Evolutionary conservation across 2,888 invertebrate species (phyloP), one percentile per base, ranked within the genome.

Genomic region (Tanytarsus gracilentus): DNA sequence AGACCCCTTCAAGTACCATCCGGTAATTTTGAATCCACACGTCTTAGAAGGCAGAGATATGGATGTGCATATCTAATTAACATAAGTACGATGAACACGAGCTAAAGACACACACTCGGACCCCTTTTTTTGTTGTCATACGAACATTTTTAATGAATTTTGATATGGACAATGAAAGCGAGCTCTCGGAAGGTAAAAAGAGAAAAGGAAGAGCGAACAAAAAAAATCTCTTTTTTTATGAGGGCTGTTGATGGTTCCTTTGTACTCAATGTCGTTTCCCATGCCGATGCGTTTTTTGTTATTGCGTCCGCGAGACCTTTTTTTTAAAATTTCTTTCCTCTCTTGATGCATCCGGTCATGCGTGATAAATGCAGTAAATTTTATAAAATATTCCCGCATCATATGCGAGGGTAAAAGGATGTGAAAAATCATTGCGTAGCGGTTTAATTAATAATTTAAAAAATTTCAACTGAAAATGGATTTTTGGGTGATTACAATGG

Each of bases 51-150:
- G 25, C 21, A 33, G 36, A 36, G 36, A 40, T 40, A 58, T 29
- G 58, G 58, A 29, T 48, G 26, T 33, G n/a, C 30, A 60, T 60
- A 60, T 60, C 49, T 39, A 49, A 60, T 60, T 60, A 60, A 33
- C 60, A 60, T 60, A 60, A 60, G 60, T 36, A 60, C 60, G 60
- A 60, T 60, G 36, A 60, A 60, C 60, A 60, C 60, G 60, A 60
- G 60, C 60, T 60, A 60, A 44, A 36, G 16, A 26, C 7, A 14
- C 25, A 16, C 23, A n/a, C 29, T 58, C n/a, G 44, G 58, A 58
- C 58, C 58, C 58, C 48, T 48, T 39, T 25, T 9, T 6, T 55
- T 55, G 55, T 55, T 39, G 26, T 52, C 7, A 40, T 18, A 40
- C 4, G 7, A 36, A 36, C 14, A 40, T 36, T 36, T 36, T 36